Percentiles rank a stretch among this genome's conserved stretches.
Evolutionary conservation across 2,113 vertebrate species (phyloP).

Genomic region (Oryzias curvinotus): DNA sequence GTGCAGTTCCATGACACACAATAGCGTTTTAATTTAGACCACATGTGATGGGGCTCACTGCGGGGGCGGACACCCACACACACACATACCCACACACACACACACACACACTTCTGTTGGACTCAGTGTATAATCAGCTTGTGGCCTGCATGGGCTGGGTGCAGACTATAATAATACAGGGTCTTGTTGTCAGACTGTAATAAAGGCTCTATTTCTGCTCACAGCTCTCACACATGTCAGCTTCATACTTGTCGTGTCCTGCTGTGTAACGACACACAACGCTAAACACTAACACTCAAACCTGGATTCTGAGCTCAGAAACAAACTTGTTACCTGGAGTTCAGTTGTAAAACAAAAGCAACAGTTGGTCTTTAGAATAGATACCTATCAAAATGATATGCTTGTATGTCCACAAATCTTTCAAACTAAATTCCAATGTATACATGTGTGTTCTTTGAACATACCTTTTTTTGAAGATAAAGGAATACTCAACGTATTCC

Average conservation of each 20-base stretch:
- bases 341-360: not conserved
- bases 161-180: slow-evolving; percentile 56
- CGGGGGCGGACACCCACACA: slow-evolving; percentile 8
- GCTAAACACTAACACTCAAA: not conserved
- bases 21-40: slow-evolving; percentile 56
- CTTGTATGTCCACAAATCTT: no score
- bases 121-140: slow-evolving; percentile 47
- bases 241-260: not conserved
- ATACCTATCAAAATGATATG: no score
- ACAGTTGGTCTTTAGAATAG: no score
- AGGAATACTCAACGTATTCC: no score
- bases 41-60: slow-evolving; percentile 56
- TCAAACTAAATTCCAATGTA: no score
- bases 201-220: slow-evolving; percentile 46
- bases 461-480: no score
- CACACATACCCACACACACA: slow-evolving; percentile 10
- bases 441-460: no score
- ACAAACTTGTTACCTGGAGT: not conserved
- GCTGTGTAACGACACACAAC: slow-evolving; percentile 4
- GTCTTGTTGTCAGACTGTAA: slow-evolving; percentile 43
- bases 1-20: slow-evolving; percentile 34
- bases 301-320: not conserved
- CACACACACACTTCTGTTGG: slow-evolving; percentile 13
- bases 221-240: slow-evolving; percentile 2
- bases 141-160: slow-evolving; percentile 22